phyloP scores from a whole-genome alignment of 1,140 invertebrate genomes.

The Mylabris phalerata region DNA sequence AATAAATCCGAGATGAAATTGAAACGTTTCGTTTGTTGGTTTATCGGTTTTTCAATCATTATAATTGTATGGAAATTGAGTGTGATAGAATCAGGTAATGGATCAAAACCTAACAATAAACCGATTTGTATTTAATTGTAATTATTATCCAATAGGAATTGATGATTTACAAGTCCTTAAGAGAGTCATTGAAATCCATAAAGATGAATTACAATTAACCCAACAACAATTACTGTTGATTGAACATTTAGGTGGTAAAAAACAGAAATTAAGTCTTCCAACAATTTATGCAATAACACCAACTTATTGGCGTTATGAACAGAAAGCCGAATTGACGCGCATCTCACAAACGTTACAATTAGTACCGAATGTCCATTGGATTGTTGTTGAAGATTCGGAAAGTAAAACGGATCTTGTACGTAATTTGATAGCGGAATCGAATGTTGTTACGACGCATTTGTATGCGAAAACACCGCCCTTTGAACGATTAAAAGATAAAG shows the following conservation, averaged over 20 bases:
- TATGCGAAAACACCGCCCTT: conserved; percentile 54
- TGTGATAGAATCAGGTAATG: conserved; percentile 32
- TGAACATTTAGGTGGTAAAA: conserved; percentile 25
- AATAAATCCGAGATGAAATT: conserved; percentile 26
- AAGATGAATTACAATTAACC: conserved; percentile 34
- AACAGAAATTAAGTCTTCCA: conserved; percentile 43
- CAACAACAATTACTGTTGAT: conserved; percentile 34
- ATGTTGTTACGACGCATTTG: conserved; percentile 72
- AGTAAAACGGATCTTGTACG: conserved; percentile 70
- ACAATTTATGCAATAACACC: conserved; percentile 89
- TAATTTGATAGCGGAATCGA: conserved; percentile 68
- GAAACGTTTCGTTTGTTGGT: conserved; percentile 22
- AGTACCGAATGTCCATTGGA: conserved; percentile 91
- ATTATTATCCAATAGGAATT: conserved; percentile 15
- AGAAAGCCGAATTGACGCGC: conserved; percentile 93
- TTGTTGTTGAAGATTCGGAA: conserved; percentile 84
- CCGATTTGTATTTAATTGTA: too few relatives aligned
- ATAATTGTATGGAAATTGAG: conserved; percentile 36
- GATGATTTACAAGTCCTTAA: conserved; percentile 28
- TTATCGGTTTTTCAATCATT: conserved; percentile 22
- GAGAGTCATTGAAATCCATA: conserved; percentile 30
- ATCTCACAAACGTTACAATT: conserved; percentile 84
- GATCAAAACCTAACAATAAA: not conserved
- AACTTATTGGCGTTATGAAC: conserved; percentile 80
- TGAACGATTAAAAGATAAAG: conserved; percentile 42